These are phyloP conservation scores for Noctua comes DNA, from an alignment of 2,888 invertebrate species.

Conservation along the genomic window DNA sequence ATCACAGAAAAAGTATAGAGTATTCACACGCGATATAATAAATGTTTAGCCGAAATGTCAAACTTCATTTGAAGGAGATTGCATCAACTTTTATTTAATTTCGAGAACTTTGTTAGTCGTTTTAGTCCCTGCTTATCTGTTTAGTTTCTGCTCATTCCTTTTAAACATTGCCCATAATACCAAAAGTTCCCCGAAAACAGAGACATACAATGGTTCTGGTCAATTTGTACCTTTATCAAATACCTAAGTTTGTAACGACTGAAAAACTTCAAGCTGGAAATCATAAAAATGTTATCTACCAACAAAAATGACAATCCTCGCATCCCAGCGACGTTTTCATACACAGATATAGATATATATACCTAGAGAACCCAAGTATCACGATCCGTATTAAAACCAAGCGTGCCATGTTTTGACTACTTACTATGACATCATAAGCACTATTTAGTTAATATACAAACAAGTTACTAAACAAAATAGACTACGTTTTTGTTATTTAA, in stretches of 20 bases:
- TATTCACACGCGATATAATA: conserved; percentile 14
- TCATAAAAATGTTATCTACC: not conserved
- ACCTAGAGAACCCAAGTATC: too few relatives aligned
- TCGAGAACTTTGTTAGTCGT: not conserved
- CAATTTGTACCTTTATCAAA: not conserved
- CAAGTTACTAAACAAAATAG: too few relatives aligned
- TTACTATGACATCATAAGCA: too few relatives aligned
- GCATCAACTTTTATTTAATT: not conserved
- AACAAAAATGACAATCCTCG: not conserved
- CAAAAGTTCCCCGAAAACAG: not conserved
- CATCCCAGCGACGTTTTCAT: not conserved
- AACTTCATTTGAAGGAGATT: not conserved
- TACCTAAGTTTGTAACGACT: not conserved
- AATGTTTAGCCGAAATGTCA: not conserved
- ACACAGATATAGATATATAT: too few relatives aligned
- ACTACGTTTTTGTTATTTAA: too few relatives aligned
- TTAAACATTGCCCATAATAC: too few relatives aligned
- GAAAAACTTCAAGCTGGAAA: not conserved
- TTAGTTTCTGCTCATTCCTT: not conserved
- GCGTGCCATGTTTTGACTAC: too few relatives aligned
- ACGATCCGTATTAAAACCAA: too few relatives aligned
- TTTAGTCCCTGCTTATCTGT: too few relatives aligned
- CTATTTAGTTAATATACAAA: too few relatives aligned
- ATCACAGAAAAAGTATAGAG: conserved; percentile 16
- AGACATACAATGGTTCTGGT: not conserved